Evolutionary conservation across 2,888 invertebrate species (phyloP).

Genomic region (Heliconius cydno): DNA sequence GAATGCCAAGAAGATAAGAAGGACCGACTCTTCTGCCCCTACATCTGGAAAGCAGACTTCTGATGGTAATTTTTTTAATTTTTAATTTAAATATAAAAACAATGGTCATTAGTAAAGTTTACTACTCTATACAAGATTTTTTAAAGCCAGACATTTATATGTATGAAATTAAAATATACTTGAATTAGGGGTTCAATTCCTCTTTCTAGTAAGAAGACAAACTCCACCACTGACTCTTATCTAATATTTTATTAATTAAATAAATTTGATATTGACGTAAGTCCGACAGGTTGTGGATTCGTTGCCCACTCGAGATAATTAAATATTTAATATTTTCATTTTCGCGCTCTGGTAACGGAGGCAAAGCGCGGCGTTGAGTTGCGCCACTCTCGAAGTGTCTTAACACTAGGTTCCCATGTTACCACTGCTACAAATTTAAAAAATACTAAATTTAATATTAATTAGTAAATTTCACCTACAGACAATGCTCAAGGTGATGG

Average conservation of each 20-base stretch:
- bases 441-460: no score
- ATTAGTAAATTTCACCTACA: slow-evolving; percentile 45
- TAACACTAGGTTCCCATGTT: neutral
- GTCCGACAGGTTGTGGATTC: no score
- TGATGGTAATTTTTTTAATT: slow-evolving; percentile 61
- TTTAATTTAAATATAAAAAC: neutral
- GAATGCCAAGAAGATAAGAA: slow-evolving; percentile 69
- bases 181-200: no score
- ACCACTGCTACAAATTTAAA: neutral
- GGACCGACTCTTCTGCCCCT: slow-evolving; percentile 76
- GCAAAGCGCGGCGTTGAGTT: neutral
- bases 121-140: no score
- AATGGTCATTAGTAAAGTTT: no score
- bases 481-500: slow-evolving; percentile 68
- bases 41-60: slow-evolving; percentile 78
- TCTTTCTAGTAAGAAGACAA: no score
- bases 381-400: neutral
- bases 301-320: no score
- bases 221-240: no score
- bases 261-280: no score
- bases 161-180: no score
- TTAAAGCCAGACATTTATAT: no score
- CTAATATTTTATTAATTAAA: no score
- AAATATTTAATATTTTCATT: neutral
- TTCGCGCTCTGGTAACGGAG: neutral